A percentile compares a stretch with the other conserved stretches of the same genome.
Conservation (phyloP, 2,888 invertebrate genomes). For the Drosophila tripunctata region DNA sequence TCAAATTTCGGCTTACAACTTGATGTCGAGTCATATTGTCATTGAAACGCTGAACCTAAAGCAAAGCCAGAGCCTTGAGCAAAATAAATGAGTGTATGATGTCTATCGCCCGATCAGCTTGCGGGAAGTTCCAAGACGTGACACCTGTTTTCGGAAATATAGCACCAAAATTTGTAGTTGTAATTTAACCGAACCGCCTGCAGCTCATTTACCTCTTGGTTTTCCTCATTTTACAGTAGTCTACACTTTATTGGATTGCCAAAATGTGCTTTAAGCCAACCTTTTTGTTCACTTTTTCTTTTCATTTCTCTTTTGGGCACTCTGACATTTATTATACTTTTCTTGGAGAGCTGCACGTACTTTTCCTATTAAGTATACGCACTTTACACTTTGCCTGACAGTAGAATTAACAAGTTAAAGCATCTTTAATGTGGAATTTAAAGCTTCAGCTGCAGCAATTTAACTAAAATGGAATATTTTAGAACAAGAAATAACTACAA, state of each 20-base stretch:
- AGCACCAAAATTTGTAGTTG: conserved; percentile 13
- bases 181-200: conserved; percentile 23
- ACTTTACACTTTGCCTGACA: conserved; percentile 53
- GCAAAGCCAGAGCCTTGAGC: neutral
- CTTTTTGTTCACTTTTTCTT: conserved; percentile 42
- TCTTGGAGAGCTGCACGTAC: conserved; percentile 64
- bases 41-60: neutral
- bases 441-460: neutral
- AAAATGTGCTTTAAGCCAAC: conserved; percentile 69
- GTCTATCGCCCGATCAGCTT: conserved; percentile 60
- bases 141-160: conserved; percentile 23
- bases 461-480: too few relatives aligned
- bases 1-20: too few relatives aligned
- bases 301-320: conserved; percentile 16
- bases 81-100: conserved; percentile 24
- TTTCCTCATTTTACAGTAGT: conserved; percentile 28
- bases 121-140: conserved; percentile 53
- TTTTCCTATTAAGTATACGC: conserved; percentile 60
- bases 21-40: too few relatives aligned
- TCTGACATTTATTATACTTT: conserved; percentile 72
- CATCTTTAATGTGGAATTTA: neutral
- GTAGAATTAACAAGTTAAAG: conserved; percentile 32
- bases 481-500: neutral
- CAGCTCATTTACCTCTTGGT: conserved; percentile 55
- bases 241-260: conserved; percentile 70